Conservation (phyloP, 2,113 vertebrate species). For the Oreotragus oreotragus region DNA sequence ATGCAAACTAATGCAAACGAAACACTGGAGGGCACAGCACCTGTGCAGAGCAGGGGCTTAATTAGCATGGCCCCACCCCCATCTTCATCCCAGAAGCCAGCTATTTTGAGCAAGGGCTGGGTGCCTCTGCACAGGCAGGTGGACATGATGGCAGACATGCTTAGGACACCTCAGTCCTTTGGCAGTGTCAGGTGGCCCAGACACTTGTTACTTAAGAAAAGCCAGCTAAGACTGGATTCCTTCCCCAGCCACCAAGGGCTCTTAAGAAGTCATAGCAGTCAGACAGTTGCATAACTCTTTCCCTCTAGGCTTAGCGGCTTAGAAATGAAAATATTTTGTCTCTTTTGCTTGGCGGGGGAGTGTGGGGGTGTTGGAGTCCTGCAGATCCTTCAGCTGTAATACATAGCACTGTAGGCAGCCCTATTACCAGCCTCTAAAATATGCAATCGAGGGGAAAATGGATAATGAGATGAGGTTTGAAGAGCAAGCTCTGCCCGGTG, state of each 20-base stretch:
- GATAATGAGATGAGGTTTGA: not conserved
- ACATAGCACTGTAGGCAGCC: not conserved
- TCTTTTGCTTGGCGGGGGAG: not conserved
- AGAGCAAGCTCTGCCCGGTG: not conserved
- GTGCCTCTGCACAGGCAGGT: too few relatives aligned
- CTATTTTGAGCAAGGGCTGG: not conserved
- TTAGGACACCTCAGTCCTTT: not conserved
- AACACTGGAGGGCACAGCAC: not conserved
- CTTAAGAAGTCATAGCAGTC: not conserved
- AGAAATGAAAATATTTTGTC: constrained; percentile 51
- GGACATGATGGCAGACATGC: accelerated
- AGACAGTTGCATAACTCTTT: not conserved
- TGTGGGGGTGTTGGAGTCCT: not conserved
- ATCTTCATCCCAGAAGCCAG: not conserved
- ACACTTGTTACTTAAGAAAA: not conserved
- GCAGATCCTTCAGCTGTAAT: not conserved
- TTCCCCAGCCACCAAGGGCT: not conserved
- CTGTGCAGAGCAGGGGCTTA: not conserved
- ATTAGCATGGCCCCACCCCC: accelerated
- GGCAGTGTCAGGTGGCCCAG: not conserved
- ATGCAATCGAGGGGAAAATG: not conserved
- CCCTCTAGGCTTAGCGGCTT: constrained; percentile 28
- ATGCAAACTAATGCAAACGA: accelerated
- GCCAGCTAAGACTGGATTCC: not conserved
- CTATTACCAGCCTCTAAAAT: not conserved